A percentile compares a stretch with the other conserved stretches of the same genome.
Evolutionary conservation across 2,113 vertebrate species (phyloP).

Genomic region (Channa argus): DNA sequence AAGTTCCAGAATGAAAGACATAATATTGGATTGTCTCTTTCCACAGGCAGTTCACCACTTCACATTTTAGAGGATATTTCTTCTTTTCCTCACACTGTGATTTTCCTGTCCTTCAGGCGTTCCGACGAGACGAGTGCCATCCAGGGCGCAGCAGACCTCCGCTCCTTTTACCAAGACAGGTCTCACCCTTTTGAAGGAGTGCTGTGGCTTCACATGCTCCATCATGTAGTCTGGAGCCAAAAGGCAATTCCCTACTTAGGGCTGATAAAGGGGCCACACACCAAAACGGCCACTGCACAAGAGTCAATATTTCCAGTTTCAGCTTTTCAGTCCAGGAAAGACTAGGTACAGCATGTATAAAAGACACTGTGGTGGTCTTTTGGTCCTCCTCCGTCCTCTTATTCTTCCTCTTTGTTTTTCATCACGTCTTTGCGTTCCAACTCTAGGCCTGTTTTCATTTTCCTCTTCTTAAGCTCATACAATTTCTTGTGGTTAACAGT

Average conservation of each 20-base stretch:
- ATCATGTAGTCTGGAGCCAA: conserved; percentile 83
- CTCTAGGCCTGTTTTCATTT: not conserved
- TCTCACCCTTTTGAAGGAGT: conserved; percentile 89
- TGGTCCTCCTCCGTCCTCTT: not conserved
- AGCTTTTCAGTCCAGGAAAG: conserved; percentile 33
- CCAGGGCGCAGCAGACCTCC: conserved; percentile 83
- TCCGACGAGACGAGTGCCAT: conserved; percentile 75
- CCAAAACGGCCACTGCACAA: conserved; percentile 7
- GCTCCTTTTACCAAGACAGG: conserved; percentile 86
- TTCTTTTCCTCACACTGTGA: not conserved
- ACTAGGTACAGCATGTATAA: conserved; percentile 1
- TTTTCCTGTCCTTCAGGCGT: conserved; percentile 60
- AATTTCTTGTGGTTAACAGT: not conserved
- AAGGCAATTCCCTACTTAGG: not conserved
- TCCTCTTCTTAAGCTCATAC: not conserved
- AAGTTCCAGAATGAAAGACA: not conserved
- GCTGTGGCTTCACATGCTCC: conserved; percentile 91
- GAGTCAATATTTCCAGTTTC: conserved; percentile 41
- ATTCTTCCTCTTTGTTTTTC: too few species aligned
- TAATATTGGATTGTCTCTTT: not conserved
- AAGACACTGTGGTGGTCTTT: conserved; percentile 8
- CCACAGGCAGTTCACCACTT: not conserved
- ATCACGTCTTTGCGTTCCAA: not conserved
- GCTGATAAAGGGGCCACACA: conserved; percentile 12
- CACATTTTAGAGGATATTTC: not conserved